A percentile compares a stretch with the other conserved stretches of the same genome.
Conservation (phyloP, 1,140 invertebrate species). For the Diplogasteroides magnus region DNA sequence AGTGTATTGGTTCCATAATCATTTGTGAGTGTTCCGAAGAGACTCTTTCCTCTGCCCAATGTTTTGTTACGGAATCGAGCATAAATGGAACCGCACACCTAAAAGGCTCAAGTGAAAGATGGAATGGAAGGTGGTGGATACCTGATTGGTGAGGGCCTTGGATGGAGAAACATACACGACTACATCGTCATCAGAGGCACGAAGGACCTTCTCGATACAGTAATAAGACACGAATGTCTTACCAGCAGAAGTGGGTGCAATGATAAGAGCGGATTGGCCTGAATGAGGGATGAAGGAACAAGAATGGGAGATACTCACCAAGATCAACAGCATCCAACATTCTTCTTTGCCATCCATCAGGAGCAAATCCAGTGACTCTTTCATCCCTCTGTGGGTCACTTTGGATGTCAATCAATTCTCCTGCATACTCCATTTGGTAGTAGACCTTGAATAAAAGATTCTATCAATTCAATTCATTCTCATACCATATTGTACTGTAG, state of each 20-base stretch:
- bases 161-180: slow-evolving; percentile 55
- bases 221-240: slow-evolving; percentile 56
- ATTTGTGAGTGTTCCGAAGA: slow-evolving; percentile 48
- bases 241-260: slow-evolving; percentile 54
- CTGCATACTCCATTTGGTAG: slow-evolving; percentile 50
- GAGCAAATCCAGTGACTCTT: slow-evolving; percentile 50
- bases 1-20: slow-evolving; percentile 46
- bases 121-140: slow-evolving; percentile 16
- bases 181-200: slow-evolving; percentile 48
- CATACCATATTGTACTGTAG: slow-evolving; percentile 44
- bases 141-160: slow-evolving; percentile 53
- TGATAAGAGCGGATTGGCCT: slow-evolving; percentile 55
- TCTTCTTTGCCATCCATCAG: slow-evolving; percentile 51
- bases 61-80: slow-evolving; percentile 54
- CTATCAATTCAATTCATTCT: not conserved
- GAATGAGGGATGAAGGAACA: slow-evolving; percentile 22
- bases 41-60: slow-evolving; percentile 40
- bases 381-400: slow-evolving; percentile 53
- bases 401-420: slow-evolving; percentile 48
- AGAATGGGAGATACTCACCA: slow-evolving; percentile 35
- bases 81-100: slow-evolving; percentile 54
- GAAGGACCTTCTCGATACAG: slow-evolving; percentile 54
- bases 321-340: slow-evolving; percentile 53
- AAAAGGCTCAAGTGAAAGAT: too few relatives aligned
- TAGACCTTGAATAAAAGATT: too few relatives aligned